Percentiles rank a stretch among this genome's conserved stretches.
These are phyloP conservation scores for Ommatoiulus sabulosus DNA, from an alignment of 2,888 invertebrate genomes.

Conservation along the genomic window DNA sequence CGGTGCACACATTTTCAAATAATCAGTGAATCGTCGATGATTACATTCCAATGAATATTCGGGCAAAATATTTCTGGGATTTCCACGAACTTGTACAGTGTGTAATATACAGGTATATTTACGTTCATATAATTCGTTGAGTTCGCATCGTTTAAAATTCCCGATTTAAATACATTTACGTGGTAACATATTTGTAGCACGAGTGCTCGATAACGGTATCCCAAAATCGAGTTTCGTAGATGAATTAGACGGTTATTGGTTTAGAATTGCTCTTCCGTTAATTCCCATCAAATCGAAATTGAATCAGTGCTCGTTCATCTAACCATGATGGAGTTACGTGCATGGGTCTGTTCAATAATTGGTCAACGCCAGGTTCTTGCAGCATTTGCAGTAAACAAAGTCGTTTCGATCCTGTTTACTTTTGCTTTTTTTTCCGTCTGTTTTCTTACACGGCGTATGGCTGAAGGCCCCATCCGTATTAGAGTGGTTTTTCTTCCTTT, in stretches of 20 bases:
- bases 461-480: background rate
- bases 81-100: too few species aligned
- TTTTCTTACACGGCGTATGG: background rate
- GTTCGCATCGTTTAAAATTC: too few species aligned
- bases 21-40: too few species aligned
- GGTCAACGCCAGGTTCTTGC: background rate
- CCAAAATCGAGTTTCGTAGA: background rate
- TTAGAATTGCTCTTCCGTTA: background rate
- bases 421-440: background rate
- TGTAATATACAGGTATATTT: too few species aligned
- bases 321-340: background rate
- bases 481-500: constrained; percentile 41
- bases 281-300: background rate
- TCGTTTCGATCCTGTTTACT: background rate
- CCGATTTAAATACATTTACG: too few species aligned
- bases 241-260: background rate
- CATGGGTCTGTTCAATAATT: background rate
- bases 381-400: background rate
- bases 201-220: too few species aligned
- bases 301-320: background rate
- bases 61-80: too few species aligned
- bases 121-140: too few species aligned
- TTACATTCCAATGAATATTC: too few species aligned
- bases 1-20: too few species aligned
- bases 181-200: too few species aligned